Evolutionary conservation across 2,888 invertebrate species (phyloP), one percentile per base, ranked within the genome.

Genomic region (Trichacis sp.): DNA sequence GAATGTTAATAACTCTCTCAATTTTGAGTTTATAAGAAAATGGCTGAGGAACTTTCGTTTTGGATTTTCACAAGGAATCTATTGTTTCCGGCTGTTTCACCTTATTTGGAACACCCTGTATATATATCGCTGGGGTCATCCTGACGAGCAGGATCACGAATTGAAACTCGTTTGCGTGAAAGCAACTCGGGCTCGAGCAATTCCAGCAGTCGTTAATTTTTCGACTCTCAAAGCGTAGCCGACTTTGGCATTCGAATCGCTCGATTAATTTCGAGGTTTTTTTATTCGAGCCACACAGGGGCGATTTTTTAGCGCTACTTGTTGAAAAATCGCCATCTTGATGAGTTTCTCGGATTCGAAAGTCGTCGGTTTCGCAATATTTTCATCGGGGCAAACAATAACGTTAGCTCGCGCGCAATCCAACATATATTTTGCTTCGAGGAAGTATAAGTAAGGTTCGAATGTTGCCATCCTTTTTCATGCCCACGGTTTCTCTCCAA

Each of bases 391-490:
- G 33, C 33, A n/a, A 33, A 33, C 33, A 33, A 33, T n/a, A 33
- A 11, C n/a, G n/a, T 3, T 11, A 24, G 11, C 11, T n/a, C n/a
- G 33, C 33, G 33, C 33, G 33, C 33, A 6, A 42, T 15, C 17
- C 14, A 42, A 42, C 42, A n/a, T 1, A 9, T 42, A 42, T 42
- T 42, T 42, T n/a, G n/a, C n/a, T n/a, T n/a, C 17, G 9, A 42
- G n/a, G 42, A 42, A 14, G 42, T n/a, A n/a, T n/a, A 42, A 42
- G 15, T 42, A 17, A 42, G 42, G 42, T 42, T 33, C 33, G 42
- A 42, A 14, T 15, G 15, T 42, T 42, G 5, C 42, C 17, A 17
- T 42, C 17, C 42, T 14, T 9, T 5, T 8, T 6, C n/a, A n/a
- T n/a, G n/a, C n/a, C 12, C 12, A 11, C n/a, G 11, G 12, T 36